phyloP scores from a whole-genome alignment of 2,797 vertebrate species.

The Parambassis ranga region DNA sequence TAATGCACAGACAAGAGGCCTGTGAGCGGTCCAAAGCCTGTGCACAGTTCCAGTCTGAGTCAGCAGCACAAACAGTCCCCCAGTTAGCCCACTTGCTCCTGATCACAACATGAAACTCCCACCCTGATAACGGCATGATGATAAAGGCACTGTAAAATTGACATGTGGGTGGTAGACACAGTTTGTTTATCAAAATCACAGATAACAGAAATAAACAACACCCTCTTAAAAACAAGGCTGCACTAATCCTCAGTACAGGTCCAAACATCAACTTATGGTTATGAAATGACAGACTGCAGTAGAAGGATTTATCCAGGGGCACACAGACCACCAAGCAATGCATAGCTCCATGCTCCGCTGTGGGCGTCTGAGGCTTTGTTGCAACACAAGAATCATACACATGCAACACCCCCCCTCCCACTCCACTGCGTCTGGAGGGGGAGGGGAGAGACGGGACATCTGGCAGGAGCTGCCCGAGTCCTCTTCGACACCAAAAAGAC shows the following conservation, averaged over 20 bases:
- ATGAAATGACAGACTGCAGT: conserved; percentile 14
- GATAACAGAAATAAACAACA: conserved; percentile 16
- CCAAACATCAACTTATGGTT: conserved; percentile 41
- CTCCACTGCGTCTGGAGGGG: conserved; percentile 45
- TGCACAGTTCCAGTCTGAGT: conserved; percentile 61
- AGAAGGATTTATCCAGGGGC: not conserved
- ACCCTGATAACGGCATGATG: not conserved
- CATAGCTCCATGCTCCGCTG: conserved; percentile 18
- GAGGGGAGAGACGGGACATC: conserved; percentile 76
- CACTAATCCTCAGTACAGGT: conserved; percentile 5
- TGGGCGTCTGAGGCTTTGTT: conserved; percentile 47
- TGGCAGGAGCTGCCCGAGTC: conserved; percentile 71
- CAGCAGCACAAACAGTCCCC: conserved; percentile 59
- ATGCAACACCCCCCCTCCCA: conserved; percentile 10
- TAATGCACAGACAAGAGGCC: conserved; percentile 70
- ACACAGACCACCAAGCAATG: not conserved
- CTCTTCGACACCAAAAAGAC: conserved; percentile 53
- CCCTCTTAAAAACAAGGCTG: conserved; percentile 1
- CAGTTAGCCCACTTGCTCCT: conserved; percentile 35
- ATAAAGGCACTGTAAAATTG: not conserved
- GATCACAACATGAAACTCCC: conserved; percentile 15
- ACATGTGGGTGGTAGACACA: too few relatives aligned
- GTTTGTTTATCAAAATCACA: not conserved
- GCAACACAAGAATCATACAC: conserved; percentile 51
- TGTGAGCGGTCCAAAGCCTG: conserved; percentile 58